phyloP scores from a whole-genome alignment of 2,113 vertebrate genomes.

The Podarcis cretensis region DNA sequence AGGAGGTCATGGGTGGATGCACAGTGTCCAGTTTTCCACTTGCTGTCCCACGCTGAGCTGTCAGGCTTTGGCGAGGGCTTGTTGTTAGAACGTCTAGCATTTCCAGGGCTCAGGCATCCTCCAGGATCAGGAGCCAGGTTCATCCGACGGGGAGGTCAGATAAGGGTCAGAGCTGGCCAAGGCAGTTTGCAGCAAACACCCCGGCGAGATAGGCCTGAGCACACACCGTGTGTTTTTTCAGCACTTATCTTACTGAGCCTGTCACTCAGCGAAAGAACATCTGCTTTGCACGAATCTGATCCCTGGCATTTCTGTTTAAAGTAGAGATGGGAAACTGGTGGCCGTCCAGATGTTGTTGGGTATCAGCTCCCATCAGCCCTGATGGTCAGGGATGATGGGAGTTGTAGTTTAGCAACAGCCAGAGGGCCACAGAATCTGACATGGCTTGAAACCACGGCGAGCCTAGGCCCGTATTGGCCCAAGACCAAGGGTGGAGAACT shows the following conservation, averaged over 20 bases:
- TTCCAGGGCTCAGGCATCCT: conserved; percentile 54
- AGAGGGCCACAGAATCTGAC: not conserved
- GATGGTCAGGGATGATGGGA: not conserved
- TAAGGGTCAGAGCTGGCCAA: conserved; percentile 29
- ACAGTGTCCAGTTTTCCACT: conserved; percentile 56
- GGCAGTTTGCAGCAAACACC: not conserved
- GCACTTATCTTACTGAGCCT: not conserved
- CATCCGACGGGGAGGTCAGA: conserved; percentile 63
- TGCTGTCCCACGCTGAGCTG: conserved; percentile 53
- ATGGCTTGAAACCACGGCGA: not conserved
- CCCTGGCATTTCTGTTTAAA: not conserved
- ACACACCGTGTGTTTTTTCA: not conserved
- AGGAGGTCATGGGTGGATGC: conserved; percentile 46
- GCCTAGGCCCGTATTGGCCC: not conserved
- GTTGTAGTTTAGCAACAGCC: not conserved
- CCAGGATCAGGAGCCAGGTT: conserved; percentile 42
- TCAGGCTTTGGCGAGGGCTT: conserved; percentile 47
- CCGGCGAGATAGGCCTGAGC: not conserved
- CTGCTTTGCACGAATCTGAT: not conserved
- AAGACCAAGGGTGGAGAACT: too few species aligned
- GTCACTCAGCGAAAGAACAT: not conserved
- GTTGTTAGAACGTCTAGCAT: conserved; percentile 43
- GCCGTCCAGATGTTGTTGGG: not conserved
- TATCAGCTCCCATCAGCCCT: not conserved
- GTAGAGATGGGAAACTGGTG: not conserved